Base-by-base conservation (phyloP, 2,113 vertebrate genomes). In the Alosa alosa region DNA sequence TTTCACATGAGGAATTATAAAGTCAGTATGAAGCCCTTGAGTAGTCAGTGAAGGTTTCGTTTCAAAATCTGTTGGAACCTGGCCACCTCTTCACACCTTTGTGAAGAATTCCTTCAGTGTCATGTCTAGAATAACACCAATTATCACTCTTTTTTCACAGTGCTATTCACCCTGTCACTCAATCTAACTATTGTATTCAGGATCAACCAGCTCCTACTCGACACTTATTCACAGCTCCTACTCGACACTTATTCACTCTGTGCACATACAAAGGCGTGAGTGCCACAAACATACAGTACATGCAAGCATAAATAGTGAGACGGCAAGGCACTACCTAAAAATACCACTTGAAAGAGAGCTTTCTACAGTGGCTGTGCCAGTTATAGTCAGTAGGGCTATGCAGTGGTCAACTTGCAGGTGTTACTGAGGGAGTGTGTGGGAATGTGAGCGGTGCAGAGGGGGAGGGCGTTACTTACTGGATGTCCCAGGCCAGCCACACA, bases 401-500 rank as follows among this genome's bases (percentile, higher is more conserved):
- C 55, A 22, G 55, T 60, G 55, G 55, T 22, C 31, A n/a, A 25
- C 64, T 11, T 31, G 22, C n/a, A 68, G 64, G 64, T 68, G 64
- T 25, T 68, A 25, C 64, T 25, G 64, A 31, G n/a, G 64, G 25
- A 10, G n/a, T 3, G 11, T 31, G n/a, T 36, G 10, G 44, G 81
- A 39, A 47, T 3, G 49, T 36, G 18, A 82, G 25, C 41, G 44
- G 11, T n/a, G 81, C 85, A 64, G 47, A 25, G n/a, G 72, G 72
- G 72, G 36, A 15, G 72, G 8, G 11, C 4, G 13, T 17, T 78
- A 4, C 98, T 93, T 95, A 99, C 98, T 97, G 97, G 91, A 97
- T 97, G 91, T 99, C 98, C 98, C 98, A 98, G 18, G 97, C 97
- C 39, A 99, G 95, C 98, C 98, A 99, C 84, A 99, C 98, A 1